Base-by-base conservation (phyloP, 2,797 vertebrate species). In the Parauchenoglanis ngamensis region DNA sequence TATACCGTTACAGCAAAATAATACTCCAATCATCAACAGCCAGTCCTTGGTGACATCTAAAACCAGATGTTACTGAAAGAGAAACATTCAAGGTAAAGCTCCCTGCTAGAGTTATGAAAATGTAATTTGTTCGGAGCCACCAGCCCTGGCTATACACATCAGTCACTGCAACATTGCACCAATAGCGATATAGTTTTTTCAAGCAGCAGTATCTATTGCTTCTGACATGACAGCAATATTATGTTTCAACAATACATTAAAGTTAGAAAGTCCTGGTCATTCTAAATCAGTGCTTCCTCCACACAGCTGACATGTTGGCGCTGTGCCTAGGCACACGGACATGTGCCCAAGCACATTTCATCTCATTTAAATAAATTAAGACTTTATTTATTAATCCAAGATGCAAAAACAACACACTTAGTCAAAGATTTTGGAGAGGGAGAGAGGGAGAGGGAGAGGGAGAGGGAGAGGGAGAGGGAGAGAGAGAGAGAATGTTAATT, bases 21-120 rank as follows among this genome's bases (percentile, higher is more conserved):
- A 81, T 3, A 63, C 59, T 49, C n/a, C 63, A 52, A 15, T 54
- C 46, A 52, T 7, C 46, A 68, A 54, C 8, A 67, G 8, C 19
- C n/a, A 82, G 44, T 21, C 19, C 46, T 31, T 23, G 17, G 25
- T 54, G n/a, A 52, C 28, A 83, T 67, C 8, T 52, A 35, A 68
- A 83, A 83, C 81, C 46, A 68, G 19, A 83, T 52, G 61, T 83
- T 83, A 82, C 77, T 46, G 23, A 10, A 63, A 40, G 4, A 46
- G 7, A 17, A 46, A 25, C 12, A 59, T 11, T 57, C 23, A 56
- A 19, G 19, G 19, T 79, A 23, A 79, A 40, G 17, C 10, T 83
- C n/a, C n/a, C 63, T 31, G n/a, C 7, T 83, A 31, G 2, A 31
- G 46, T 68, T 83, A 68, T 31, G 40, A 83, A 68, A 52, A 23